These are phyloP conservation scores for Resseliella maxima DNA, from an alignment of 2,888 invertebrate species.

Conservation along the genomic window DNA sequence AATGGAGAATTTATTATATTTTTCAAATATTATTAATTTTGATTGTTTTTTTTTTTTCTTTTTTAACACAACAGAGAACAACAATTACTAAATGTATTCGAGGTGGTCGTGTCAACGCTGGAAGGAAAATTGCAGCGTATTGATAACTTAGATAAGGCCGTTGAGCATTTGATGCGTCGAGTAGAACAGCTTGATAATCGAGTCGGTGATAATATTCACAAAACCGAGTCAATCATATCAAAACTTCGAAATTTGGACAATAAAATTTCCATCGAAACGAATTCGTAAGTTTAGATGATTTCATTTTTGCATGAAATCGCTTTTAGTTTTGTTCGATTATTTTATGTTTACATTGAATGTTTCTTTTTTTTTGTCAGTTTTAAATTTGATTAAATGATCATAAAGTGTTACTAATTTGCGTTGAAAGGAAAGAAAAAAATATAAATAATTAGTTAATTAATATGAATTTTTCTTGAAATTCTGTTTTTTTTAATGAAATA, in stretches of 20 bases:
- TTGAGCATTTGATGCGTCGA: constrained; percentile 86
- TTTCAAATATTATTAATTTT: background rate
- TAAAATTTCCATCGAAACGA: constrained; percentile 74
- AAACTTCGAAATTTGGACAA: constrained; percentile 80
- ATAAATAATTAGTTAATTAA: too few species aligned
- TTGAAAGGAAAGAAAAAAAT: too few species aligned
- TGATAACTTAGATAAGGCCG: constrained; percentile 87
- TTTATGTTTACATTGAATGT: too few species aligned
- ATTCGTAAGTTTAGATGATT: constrained; percentile 33
- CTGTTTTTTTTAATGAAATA: too few species aligned
- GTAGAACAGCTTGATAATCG: constrained; percentile 85
- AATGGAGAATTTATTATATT: too few species aligned
- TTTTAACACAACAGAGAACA: constrained; percentile 76
- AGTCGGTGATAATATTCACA: constrained; percentile 84
- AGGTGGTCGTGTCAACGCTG: constrained; percentile 87
- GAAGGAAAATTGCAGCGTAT: constrained; percentile 89
- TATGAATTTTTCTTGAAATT: too few species aligned
- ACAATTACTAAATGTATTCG: constrained; percentile 88
- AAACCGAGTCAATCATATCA: constrained; percentile 84
- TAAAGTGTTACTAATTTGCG: too few species aligned
- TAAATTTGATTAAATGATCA: too few species aligned
- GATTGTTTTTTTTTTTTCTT: background rate
- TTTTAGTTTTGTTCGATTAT: too few species aligned
- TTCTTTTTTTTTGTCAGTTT: too few species aligned
- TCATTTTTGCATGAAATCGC: background rate